Evolutionary conservation across 2,113 vertebrate species (phyloP).

Genomic region (Pseudonaja textilis): DNA sequence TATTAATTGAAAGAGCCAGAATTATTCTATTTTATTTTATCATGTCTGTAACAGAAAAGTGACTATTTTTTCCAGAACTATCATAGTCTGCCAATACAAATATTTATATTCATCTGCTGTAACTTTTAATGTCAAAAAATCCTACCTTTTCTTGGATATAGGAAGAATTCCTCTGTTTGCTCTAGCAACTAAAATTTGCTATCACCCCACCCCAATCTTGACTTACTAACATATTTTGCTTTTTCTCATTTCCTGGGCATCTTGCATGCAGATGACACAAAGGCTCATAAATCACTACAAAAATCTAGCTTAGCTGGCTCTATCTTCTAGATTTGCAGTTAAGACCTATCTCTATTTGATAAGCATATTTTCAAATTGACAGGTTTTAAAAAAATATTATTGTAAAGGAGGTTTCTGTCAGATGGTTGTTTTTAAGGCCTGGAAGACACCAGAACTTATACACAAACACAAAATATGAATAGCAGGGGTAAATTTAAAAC

Average conservation of each 20-base stretch:
- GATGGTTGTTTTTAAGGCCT: slow-evolving; percentile 18
- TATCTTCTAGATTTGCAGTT: not conserved
- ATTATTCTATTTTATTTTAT: slow-evolving; percentile 5
- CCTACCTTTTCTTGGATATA: not conserved
- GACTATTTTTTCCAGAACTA: not conserved
- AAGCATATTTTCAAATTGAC: not conserved
- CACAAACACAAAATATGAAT: not conserved
- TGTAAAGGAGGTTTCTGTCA: slow-evolving; percentile 4
- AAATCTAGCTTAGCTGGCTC: fast-evolving
- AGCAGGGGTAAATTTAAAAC: not conserved
- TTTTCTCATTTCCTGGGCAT: not conserved
- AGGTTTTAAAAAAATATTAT: not conserved
- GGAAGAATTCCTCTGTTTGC: not conserved
- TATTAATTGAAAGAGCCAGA: not conserved
- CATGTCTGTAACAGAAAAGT: not conserved
- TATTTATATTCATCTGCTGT: not conserved
- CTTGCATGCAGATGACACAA: not conserved
- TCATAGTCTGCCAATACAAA: not conserved
- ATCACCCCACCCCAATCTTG: not conserved
- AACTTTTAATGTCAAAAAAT: not conserved
- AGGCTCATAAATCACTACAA: slow-evolving; percentile 25
- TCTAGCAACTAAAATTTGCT: not conserved
- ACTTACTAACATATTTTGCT: slow-evolving; percentile 23
- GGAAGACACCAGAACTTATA: not conserved
- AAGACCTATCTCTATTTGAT: slow-evolving; percentile 3